phyloP scores from a whole-genome alignment of 2,113 vertebrate species.

The Carlito syrichta region DNA sequence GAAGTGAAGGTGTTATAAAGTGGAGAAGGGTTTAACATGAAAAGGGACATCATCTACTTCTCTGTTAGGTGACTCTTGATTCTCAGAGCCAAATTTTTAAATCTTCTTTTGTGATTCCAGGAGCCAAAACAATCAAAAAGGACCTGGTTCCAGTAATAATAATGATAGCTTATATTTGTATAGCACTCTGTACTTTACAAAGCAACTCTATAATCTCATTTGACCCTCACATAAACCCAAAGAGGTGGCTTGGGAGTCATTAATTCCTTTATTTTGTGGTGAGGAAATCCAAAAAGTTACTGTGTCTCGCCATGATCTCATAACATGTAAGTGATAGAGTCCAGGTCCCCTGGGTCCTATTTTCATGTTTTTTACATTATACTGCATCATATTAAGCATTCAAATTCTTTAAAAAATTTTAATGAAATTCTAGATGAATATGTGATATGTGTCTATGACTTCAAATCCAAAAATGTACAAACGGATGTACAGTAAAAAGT shows the following conservation, averaged over 20 bases:
- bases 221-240: slow-evolving; percentile 27
- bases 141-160: slow-evolving; percentile 18
- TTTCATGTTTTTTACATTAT: neutral
- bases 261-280: slow-evolving; percentile 46
- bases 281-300: slow-evolving; percentile 33
- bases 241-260: slow-evolving; percentile 33
- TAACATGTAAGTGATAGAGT: neutral
- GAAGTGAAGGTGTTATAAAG: neutral
- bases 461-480: neutral
- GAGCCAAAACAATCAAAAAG: slow-evolving; percentile 14
- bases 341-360: neutral
- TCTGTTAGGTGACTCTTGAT: neutral
- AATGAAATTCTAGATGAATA: neutral
- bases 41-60: neutral
- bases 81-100: neutral
- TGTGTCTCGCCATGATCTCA: slow-evolving; percentile 56
- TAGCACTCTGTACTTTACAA: neutral
- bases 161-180: slow-evolving; percentile 19
- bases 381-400: neutral
- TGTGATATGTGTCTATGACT: neutral
- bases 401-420: neutral
- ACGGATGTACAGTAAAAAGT: neutral
- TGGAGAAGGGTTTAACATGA: neutral
- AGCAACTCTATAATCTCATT: slow-evolving; percentile 34
- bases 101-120: neutral